Evolutionary conservation across 64 coral and sea anemone species (phyloP).

Genomic region (Dendronephthya gigantea): DNA sequence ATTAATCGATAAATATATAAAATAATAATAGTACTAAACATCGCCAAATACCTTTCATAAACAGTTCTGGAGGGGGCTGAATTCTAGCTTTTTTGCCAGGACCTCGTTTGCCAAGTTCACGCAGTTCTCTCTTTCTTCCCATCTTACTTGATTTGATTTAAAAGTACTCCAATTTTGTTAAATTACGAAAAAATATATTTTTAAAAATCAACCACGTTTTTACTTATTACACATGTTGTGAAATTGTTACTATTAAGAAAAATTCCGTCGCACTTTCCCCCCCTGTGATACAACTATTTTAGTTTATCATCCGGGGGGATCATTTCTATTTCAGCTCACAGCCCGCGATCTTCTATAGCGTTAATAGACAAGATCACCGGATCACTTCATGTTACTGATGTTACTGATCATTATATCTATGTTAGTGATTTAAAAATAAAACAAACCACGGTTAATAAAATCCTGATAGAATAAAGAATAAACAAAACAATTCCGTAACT

Average conservation of each 20-base stretch:
- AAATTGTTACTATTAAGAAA: background rate
- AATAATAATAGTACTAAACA: no score
- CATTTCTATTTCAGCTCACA: background rate
- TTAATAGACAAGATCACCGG: background rate
- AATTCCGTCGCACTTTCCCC: background rate
- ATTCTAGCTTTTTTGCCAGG: slow-evolving; percentile 44
- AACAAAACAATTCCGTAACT: background rate
- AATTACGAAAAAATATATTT: background rate
- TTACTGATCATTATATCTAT: no score
- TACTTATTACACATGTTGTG: background rate
- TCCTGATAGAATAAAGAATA: no score
- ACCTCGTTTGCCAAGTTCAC: slow-evolving; percentile 23
- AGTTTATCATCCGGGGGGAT: background rate
- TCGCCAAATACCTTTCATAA: background rate
- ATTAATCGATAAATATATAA: no score
- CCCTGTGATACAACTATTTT: background rate
- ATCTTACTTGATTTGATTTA: background rate
- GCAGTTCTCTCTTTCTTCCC: slow-evolving; percentile 33
- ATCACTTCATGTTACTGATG: no score
- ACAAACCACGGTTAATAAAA: no score
- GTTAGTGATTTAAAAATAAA: background rate
- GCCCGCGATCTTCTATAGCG: background rate
- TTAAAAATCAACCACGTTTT: background rate
- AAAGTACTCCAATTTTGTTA: background rate
- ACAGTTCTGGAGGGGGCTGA: slow-evolving; percentile 31